These are phyloP conservation scores for Pseudopipra pipra DNA, from an alignment of 2,113 vertebrate species.

Conservation along the genomic window DNA sequence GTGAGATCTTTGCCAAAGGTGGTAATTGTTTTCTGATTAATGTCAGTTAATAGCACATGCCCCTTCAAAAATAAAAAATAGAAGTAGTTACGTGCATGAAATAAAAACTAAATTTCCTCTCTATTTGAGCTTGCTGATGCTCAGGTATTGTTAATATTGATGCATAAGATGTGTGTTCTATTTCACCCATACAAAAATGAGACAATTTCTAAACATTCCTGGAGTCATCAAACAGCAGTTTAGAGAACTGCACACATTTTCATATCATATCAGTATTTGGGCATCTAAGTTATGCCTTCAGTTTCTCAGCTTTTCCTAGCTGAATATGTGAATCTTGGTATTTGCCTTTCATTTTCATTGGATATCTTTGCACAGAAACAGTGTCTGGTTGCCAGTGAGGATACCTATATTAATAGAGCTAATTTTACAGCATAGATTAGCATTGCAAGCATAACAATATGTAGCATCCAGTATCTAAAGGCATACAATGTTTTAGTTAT, in stretches of 20 bases:
- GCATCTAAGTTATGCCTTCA: not conserved
- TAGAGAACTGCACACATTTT: not conserved
- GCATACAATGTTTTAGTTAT: not conserved
- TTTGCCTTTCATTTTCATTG: not conserved
- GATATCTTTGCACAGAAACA: not conserved
- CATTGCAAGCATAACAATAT: not conserved
- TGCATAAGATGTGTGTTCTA: not conserved
- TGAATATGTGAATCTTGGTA: not conserved
- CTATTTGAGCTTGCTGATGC: not conserved
- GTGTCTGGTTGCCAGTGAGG: not conserved
- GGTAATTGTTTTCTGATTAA: not conserved
- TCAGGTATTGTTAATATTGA: not conserved
- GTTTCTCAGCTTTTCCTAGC: not conserved
- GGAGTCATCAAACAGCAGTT: not conserved
- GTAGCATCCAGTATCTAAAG: not conserved
- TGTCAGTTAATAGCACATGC: not conserved
- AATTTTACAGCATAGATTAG: not conserved
- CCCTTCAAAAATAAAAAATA: not conserved
- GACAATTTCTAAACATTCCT: not conserved
- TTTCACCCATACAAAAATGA: not conserved
- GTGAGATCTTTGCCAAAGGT: not conserved
- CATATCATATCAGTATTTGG: not conserved
- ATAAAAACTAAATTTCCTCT: not conserved
- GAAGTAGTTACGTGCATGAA: not conserved
- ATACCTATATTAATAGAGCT: not conserved